Base-by-base conservation (phyloP, 2,888 invertebrate species). In the Urechis unicinctus region DNA sequence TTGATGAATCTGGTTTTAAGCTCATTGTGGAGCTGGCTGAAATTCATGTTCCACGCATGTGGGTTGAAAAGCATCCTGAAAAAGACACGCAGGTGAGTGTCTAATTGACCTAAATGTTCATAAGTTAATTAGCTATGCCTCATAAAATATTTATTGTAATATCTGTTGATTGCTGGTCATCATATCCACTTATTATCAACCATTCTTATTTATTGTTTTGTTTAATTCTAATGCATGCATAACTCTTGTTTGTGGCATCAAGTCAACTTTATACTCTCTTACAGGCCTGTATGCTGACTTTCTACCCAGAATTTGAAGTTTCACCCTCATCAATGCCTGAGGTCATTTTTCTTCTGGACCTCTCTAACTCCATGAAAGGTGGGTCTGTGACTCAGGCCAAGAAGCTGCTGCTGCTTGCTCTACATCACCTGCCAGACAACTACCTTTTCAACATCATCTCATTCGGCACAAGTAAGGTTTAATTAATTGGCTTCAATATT, bases 241-340 rank as follows among this genome's bases (percentile, higher is more conserved):
- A 21, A 9, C 9, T 9, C 6, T 21, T 4, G 24, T 50, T n/a
- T 50, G 31, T 50, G 31, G 31, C 13, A 21, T 49, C 25, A 26
- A 45, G 25, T 1, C 22, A 21, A 2, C 26, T 21, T 47, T 5
- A 17, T 50, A n/a, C n/a, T 49, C 48, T 47, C 55, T 62, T 64
- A 13, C 60, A 78, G 76, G 78, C 78, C 0, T 76, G 75, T 62
- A 79, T 79, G 79, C 58, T 79, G 64, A 73, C 77, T 28, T 77
- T 79, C 62, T 78, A 79, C 62, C 81, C 81, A 0, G 77, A 77
- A 63, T 80, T 80, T 67, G 77, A 75, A 54, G 65, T 69, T 0
- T 60, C 57, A 44, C 66, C 69, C 52, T 58, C 68, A 26, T 66
- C 56, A 52, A 67, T 63, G 52, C 67, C 63, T 46, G 72, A 64